Base-by-base conservation (phyloP, 2,797 vertebrate genomes). In the Chelon labrosus region DNA sequence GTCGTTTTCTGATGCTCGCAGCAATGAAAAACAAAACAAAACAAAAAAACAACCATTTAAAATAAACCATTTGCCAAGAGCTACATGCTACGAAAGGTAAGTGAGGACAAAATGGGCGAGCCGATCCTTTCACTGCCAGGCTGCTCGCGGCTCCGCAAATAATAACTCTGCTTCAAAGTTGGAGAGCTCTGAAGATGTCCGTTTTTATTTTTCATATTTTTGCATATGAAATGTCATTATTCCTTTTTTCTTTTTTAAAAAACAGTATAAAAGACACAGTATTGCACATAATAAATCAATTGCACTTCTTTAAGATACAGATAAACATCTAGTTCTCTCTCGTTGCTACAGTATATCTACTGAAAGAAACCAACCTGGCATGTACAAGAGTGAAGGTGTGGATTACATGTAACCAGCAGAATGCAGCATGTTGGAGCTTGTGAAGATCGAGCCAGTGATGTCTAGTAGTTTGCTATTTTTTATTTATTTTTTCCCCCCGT, bases 251-350 rank as follows among this genome's bases (percentile, higher is more conserved):
- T 68, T 74, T 71, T 92, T 91, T 96, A 96, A 94, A 94, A 97
- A 96, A 92, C 80, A 87, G 93, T 96, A 96, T 89, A 96, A 98
- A 98, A 97, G 92, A 94, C 91, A 92, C 73, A 94, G 94, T 88
- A 79, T 91, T 93, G 91, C 94, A 93, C 90, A 74, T 93, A 92
- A 85, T 94, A 93, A 94, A 94, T 95, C 94, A 95, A 93, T 95
- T 94, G 95, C 95, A 95, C 95, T 97, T 96, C 92, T 94, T 95
- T 94, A 88, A 92, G 92, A 85, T 91, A 80, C 85, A 89, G 87
- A 92, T 93, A 91, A 89, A 93, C 91, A 93, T 88, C 86, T 92
- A 93, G 47, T 82, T 93, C 70, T 91, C 66, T 91, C 85, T 90
- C 67, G 76, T 87, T 93, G 93, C 94, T 95, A 95, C 93, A 91